Conservation (phyloP, 2,888 invertebrate genomes). For the Ormyrus pomaceus region DNA sequence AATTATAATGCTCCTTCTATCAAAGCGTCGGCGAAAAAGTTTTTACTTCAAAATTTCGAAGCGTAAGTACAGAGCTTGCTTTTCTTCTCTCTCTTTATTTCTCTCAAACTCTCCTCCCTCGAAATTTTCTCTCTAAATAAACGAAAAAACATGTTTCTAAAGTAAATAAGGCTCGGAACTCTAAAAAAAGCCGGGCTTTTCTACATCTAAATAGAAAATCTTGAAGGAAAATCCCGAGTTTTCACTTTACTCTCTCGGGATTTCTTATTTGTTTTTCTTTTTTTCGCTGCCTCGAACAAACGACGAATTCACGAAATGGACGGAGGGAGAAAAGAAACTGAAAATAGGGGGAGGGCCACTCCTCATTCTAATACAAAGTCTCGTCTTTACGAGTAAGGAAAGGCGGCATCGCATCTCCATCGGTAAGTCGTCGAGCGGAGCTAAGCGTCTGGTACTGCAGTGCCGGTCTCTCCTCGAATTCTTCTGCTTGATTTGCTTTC, state of each 20-base stretch:
- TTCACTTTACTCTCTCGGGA: conserved; percentile 40
- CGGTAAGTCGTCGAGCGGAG: conserved; percentile 27
- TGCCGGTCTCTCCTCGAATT: conserved; percentile 41
- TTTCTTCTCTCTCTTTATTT: neutral
- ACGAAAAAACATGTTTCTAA: conserved; percentile 16
- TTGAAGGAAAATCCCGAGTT: conserved; percentile 49
- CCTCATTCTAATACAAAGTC: conserved; percentile 57
- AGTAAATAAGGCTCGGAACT: conserved; percentile 42
- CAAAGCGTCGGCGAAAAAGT: too few species aligned
- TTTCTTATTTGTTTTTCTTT: conserved; percentile 46
- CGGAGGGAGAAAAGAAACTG: conserved; percentile 45
- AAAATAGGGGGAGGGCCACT: conserved; percentile 47
- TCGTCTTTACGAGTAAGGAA: conserved; percentile 53
- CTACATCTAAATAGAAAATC: conserved; percentile 52
- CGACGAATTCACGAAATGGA: conserved; percentile 52
- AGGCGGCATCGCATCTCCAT: conserved; percentile 54
- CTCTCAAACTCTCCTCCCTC: neutral
- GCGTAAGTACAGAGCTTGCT: too few species aligned
- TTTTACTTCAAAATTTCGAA: too few species aligned
- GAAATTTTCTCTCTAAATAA: conserved; percentile 28
- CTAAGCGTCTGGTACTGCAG: conserved; percentile 23
- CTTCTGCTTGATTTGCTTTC: conserved; percentile 48
- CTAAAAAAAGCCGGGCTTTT: conserved; percentile 29
- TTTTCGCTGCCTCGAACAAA: conserved; percentile 25
- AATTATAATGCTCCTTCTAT: too few species aligned